Percentiles rank a stretch among this genome's conserved stretches.
phyloP scores from a whole-genome alignment of 1,140 invertebrate genomes.

The Neuroterus valhalla region DNA sequence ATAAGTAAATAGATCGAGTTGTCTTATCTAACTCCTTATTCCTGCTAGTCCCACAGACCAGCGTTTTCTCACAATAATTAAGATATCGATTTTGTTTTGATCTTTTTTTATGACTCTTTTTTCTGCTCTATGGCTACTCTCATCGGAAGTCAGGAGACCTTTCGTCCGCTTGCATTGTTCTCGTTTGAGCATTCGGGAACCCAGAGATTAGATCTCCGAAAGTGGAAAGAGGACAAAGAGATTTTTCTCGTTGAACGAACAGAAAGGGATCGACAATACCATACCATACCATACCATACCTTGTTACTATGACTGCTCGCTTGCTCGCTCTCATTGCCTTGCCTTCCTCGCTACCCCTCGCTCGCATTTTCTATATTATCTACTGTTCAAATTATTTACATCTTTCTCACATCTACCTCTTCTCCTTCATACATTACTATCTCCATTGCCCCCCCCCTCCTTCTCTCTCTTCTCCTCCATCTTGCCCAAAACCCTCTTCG shows the following conservation, averaged over 20 bases:
- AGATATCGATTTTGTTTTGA: neutral
- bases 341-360: too few species aligned
- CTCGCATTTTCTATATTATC: too few species aligned
- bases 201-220: conserved; percentile 10
- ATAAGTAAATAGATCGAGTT: too few species aligned
- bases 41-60: neutral
- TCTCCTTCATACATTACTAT: too few species aligned
- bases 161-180: conserved; percentile 15
- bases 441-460: too few species aligned
- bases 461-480: too few species aligned
- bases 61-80: neutral
- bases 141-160: neutral
- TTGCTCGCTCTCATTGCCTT: too few species aligned
- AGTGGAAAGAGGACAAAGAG: conserved; percentile 22
- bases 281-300: too few species aligned
- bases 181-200: neutral
- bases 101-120: neutral
- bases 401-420: too few species aligned
- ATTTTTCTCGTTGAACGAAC: neutral
- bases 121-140: neutral
- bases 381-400: too few species aligned
- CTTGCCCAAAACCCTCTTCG: too few species aligned
- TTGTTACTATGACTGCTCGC: too few species aligned
- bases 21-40: neutral
- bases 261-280: conserved; percentile 22